Conservation (phyloP, 2,113 vertebrate genomes). For the Podiceps cristatus region DNA sequence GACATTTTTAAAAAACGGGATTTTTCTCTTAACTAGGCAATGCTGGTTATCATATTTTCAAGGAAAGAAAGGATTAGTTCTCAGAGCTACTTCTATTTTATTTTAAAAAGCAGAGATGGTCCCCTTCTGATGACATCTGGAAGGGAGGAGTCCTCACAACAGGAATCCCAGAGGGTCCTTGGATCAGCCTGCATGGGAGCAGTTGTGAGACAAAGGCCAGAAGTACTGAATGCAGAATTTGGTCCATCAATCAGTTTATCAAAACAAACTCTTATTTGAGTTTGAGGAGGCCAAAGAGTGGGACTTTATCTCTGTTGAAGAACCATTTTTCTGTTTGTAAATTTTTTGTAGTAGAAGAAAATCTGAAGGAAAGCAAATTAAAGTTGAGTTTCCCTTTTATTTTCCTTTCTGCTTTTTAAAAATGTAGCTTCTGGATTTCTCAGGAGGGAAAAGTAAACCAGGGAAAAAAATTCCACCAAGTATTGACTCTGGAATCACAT, state of each 20-base stretch:
- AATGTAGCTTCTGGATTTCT: background rate
- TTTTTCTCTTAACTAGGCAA: background rate
- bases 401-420: background rate
- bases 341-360: background rate
- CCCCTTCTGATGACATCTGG: background rate
- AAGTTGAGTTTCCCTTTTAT: background rate
- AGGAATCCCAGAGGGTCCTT: background rate
- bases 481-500: background rate
- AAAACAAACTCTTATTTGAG: slow-evolving; percentile 5
- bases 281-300: background rate
- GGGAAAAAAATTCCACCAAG: background rate
- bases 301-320: background rate
- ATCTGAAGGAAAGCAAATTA: background rate
- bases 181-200: background rate
- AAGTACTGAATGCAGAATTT: background rate
- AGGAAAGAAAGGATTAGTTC: background rate
- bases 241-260: background rate
- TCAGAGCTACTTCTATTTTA: background rate
- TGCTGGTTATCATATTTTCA: background rate
- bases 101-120: background rate
- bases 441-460: background rate
- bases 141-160: background rate
- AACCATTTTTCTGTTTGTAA: background rate
- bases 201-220: slow-evolving; percentile 20
- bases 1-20: background rate